These are phyloP conservation scores for Chelonoidis abingdonii DNA, from an alignment of 2,113 vertebrate genomes.

Conservation along the genomic window DNA sequence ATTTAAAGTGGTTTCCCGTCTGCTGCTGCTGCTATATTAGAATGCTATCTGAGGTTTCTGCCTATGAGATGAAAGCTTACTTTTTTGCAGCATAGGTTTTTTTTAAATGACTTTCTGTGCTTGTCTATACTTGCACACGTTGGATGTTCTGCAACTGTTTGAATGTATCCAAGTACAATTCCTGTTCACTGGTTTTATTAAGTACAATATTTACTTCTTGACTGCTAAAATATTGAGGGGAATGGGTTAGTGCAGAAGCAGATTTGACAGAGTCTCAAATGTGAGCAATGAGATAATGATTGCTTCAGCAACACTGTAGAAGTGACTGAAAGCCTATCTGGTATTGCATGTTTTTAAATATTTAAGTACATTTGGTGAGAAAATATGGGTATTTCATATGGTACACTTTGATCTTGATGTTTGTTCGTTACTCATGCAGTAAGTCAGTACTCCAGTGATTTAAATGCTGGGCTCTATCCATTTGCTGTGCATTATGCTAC, in stretches of 20 bases:
- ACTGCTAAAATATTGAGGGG: background rate
- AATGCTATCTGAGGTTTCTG: background rate
- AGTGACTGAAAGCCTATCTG: background rate
- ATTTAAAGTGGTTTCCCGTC: background rate
- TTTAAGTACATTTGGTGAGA: background rate
- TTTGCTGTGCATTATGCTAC: background rate
- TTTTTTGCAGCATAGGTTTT: background rate
- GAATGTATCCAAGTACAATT: accelerated
- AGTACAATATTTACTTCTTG: background rate
- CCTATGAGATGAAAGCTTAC: background rate
- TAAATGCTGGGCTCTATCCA: background rate
- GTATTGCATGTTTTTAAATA: background rate
- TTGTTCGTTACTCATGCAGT: background rate
- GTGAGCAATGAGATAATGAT: background rate
- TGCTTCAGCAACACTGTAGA: background rate
- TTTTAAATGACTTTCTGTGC: background rate
- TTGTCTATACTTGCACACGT: background rate
- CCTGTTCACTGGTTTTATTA: background rate
- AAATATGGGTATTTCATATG: background rate
- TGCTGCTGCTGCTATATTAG: background rate
- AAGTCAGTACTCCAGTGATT: background rate
- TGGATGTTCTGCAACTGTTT: background rate
- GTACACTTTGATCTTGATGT: background rate
- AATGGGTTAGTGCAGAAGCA: background rate
- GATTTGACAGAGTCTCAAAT: background rate